Evolutionary conservation across 2,888 invertebrate genomes (phyloP).

Genomic region (Cyclophora albipunctata): DNA sequence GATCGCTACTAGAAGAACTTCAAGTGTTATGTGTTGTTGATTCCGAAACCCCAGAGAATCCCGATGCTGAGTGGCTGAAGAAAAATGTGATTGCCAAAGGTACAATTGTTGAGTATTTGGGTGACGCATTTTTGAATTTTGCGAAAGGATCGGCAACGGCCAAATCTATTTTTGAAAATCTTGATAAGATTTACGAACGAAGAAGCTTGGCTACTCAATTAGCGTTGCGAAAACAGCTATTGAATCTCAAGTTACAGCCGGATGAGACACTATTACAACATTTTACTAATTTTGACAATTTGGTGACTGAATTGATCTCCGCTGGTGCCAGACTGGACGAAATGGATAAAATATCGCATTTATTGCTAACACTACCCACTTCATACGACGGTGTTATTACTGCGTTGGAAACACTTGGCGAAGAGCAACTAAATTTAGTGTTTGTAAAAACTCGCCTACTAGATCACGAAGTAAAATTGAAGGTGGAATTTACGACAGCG

Average conservation of each 20-base stretch:
- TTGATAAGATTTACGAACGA: conserved; percentile 17
- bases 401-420: conserved; percentile 35
- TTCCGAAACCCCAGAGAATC: background rate
- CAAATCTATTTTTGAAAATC: conserved; percentile 12
- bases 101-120: conserved; percentile 12
- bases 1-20: background rate
- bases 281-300: conserved; percentile 26
- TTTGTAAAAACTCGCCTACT: conserved; percentile 23
- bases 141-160: background rate
- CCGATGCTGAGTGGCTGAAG: background rate
- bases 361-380: conserved; percentile 35
- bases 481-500: background rate
- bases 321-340: conserved; percentile 37
- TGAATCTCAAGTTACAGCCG: conserved; percentile 13
- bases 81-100: conserved; percentile 16
- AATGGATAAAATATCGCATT: conserved; percentile 34
- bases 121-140: background rate
- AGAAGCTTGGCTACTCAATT: conserved; percentile 22
- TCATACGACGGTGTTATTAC: conserved; percentile 38
- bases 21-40: conserved; percentile 3
- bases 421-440: conserved; percentile 30
- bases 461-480: conserved; percentile 5
- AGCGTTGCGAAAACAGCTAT: conserved; percentile 17
- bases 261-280: background rate
- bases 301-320: conserved; percentile 30